Conservation (phyloP, 2,888 invertebrate species). For the Brachyopa scutellaris region DNA sequence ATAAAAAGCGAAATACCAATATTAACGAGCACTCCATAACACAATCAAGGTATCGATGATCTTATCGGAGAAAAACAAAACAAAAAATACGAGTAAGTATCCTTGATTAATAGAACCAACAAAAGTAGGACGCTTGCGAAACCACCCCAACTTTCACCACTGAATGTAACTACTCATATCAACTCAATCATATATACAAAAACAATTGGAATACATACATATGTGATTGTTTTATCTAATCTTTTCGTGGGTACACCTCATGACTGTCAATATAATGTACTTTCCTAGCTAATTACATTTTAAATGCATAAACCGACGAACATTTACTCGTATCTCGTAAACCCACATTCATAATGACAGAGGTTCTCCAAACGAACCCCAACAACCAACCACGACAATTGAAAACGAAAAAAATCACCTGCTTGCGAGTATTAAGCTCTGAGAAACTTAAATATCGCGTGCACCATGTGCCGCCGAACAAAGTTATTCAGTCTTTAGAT, state of each 20-base stretch:
- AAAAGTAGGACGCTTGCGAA: not conserved
- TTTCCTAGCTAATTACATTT: conserved; percentile 8
- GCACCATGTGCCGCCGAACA: conserved; percentile 31
- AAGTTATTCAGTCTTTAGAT: not conserved
- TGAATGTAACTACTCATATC: not conserved
- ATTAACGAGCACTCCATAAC: conserved; percentile 8
- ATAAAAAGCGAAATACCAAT: conserved; percentile 3
- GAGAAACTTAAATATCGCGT: conserved; percentile 40
- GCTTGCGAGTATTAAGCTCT: not conserved
- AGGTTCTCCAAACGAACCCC: no score
- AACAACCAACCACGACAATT: no score
- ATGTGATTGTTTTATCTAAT: conserved; percentile 49
- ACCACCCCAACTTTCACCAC: not conserved
- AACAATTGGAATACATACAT: not conserved
- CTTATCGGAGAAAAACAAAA: not conserved
- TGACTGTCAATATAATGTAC: not conserved
- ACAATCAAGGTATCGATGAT: not conserved
- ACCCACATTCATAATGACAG: not conserved
- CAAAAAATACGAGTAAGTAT: no score
- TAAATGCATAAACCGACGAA: conserved; percentile 1
- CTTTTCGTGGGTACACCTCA: not conserved
- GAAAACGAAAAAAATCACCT: conserved; percentile 20
- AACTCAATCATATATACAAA: conserved; percentile 23
- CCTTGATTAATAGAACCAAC: not conserved
- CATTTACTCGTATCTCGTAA: not conserved